These are phyloP conservation scores for Scatophagus argus DNA, from an alignment of 2,113 vertebrate genomes.

Conservation along the genomic window DNA sequence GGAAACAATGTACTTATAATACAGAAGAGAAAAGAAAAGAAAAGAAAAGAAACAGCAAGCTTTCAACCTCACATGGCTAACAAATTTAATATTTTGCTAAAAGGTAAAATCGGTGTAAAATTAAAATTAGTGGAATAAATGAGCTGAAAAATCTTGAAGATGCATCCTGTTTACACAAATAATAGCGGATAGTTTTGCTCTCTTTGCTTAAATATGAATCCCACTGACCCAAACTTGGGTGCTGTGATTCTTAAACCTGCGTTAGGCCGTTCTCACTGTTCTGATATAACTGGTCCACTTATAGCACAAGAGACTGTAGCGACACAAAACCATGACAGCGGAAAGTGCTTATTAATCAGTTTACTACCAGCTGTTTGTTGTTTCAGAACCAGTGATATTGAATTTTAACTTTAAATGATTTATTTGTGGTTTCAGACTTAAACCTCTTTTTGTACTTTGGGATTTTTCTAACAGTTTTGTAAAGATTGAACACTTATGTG, in stretches of 20 bases:
- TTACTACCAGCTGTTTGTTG: slow-evolving; percentile 27
- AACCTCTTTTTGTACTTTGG: slow-evolving; percentile 1
- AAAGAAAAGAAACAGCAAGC: too few species aligned
- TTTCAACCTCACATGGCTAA: too few species aligned
- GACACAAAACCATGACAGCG: slow-evolving; percentile 21
- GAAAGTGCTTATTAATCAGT: slow-evolving; percentile 24
- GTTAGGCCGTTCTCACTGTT: too few species aligned
- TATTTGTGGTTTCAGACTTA: not conserved
- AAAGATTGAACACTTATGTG: not conserved
- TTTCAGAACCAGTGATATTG: slow-evolving; percentile 10
- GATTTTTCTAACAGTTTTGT: not conserved
- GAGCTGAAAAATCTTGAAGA: not conserved
- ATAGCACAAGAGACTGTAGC: not conserved
- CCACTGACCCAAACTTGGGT: not conserved
- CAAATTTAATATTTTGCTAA: not conserved
- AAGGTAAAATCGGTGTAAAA: too few species aligned
- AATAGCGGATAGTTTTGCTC: not conserved
- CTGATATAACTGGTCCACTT: slow-evolving; percentile 14
- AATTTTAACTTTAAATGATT: slow-evolving; percentile 7
- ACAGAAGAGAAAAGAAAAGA: not conserved
- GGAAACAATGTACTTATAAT: not conserved
- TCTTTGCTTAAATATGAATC: not conserved
- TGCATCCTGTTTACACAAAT: not conserved
- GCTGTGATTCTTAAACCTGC: not conserved
- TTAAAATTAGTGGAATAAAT: too few species aligned